Conservation (phyloP, 2,113 vertebrate species). For the Ascaphus truei region DNA sequence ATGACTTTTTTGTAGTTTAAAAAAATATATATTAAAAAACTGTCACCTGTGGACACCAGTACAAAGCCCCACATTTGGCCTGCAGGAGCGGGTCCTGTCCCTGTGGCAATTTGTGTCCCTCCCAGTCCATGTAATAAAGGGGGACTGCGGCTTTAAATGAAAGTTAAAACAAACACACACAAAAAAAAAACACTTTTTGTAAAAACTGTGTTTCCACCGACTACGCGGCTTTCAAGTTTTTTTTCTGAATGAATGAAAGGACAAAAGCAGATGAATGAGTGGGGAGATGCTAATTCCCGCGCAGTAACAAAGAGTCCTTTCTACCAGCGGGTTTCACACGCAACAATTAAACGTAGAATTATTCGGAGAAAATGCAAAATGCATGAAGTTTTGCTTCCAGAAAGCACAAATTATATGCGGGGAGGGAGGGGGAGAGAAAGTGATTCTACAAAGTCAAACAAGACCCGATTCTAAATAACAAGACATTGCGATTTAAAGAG, state of each 20-base stretch:
- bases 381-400: conserved; percentile 37
- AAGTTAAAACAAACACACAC: background rate
- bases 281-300: conserved; percentile 37
- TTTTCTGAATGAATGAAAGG: conserved; percentile 39
- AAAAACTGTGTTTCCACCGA: conserved; percentile 16
- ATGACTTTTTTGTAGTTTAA: too few relatives aligned
- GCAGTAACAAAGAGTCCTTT: conserved; percentile 35
- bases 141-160: conserved; percentile 19
- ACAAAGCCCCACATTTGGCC: too few relatives aligned
- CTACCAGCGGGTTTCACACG: conserved; percentile 32
- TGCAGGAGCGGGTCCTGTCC: too few relatives aligned
- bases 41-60: too few relatives aligned
- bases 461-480: conserved; percentile 13
- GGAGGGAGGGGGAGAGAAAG: conserved; percentile 22
- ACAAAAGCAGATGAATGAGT: conserved; percentile 35
- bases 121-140: too few relatives aligned
- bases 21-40: too few relatives aligned
- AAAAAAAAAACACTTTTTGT: conserved; percentile 21
- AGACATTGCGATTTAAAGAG: conserved; percentile 16
- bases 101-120: too few relatives aligned
- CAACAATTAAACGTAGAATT: conserved; percentile 39
- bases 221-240: conserved; percentile 29
- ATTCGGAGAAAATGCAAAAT: conserved; percentile 39
- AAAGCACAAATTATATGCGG: conserved; percentile 30
- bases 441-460: conserved; percentile 36